phyloP scores from a whole-genome alignment of 92 coral and sea anemone species.

The Plumapathes pennacea region DNA sequence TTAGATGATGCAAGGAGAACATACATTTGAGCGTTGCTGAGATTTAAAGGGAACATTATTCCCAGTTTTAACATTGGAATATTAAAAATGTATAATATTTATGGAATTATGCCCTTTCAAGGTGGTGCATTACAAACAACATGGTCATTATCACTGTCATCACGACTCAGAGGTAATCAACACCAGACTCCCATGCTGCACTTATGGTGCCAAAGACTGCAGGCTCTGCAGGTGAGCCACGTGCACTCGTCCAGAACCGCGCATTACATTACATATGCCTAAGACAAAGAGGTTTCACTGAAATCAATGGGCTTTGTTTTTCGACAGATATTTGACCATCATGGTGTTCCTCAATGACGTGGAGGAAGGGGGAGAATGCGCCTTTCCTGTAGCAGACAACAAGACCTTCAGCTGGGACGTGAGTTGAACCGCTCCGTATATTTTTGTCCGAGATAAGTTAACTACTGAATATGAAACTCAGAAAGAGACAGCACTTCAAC shows the following conservation, averaged over 20 bases:
- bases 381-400: conserved; percentile 97
- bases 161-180: conserved; percentile 82
- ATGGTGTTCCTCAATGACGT: conserved; percentile 85
- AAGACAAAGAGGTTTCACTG: too few relatives aligned
- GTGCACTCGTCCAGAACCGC: too few relatives aligned
- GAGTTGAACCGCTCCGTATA: neutral
- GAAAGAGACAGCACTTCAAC: too few relatives aligned
- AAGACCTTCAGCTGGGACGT: conserved; percentile 90
- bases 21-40: neutral
- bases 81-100: neutral
- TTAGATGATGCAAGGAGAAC: too few relatives aligned
- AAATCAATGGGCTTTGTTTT: too few relatives aligned
- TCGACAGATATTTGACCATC: conserved; percentile 73
- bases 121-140: conserved; percentile 78
- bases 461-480: too few relatives aligned
- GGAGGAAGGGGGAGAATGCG: conserved; percentile 84
- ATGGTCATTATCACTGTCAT: conserved; percentile 88
- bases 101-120: conserved; percentile 10
- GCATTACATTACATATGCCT: too few relatives aligned
- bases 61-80: neutral
- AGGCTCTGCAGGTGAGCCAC: conserved; percentile 81
- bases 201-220: conserved; percentile 78
- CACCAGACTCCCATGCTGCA: conserved; percentile 73
- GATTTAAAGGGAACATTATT: neutral
- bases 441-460: neutral